phyloP scores from a whole-genome alignment of 2,888 invertebrate genomes.

The Sphaerophoria taeniata region DNA sequence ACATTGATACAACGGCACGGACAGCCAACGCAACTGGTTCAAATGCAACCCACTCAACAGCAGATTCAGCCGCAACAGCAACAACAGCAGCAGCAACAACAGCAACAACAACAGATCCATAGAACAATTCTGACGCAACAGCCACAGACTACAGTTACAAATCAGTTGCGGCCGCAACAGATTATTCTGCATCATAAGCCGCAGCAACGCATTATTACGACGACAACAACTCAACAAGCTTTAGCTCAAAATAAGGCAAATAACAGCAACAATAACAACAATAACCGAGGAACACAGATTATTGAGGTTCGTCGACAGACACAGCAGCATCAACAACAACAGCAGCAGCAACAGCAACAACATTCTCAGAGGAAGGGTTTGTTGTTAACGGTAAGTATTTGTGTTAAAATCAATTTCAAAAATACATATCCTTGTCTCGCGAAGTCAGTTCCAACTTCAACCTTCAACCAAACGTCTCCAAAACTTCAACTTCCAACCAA shows the following conservation, averaged over 20 bases:
- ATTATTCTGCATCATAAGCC: conserved; percentile 81
- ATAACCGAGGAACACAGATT: conserved; percentile 78
- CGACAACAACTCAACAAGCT: conserved; percentile 64
- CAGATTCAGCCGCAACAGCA: conserved; percentile 80
- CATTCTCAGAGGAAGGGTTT: conserved; percentile 80
- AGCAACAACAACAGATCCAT: conserved; percentile 78
- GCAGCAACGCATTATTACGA: conserved; percentile 80
- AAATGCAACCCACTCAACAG: conserved; percentile 80
- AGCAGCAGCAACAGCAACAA: conserved; percentile 82
- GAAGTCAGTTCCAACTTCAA: too few relatives aligned
- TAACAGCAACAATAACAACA: conserved; percentile 48
- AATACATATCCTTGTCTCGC: too few relatives aligned
- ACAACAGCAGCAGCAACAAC: conserved; percentile 59
- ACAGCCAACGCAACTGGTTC: conserved; percentile 82
- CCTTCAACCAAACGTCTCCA: too few relatives aligned
- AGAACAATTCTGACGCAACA: conserved; percentile 82
- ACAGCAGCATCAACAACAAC: conserved; percentile 77
- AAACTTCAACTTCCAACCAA: too few relatives aligned
- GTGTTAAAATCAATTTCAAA: too few relatives aligned
- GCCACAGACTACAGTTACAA: conserved; percentile 76
- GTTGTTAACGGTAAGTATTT: conserved; percentile 79
- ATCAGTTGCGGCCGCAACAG: conserved; percentile 81
- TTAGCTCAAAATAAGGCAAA: conserved; percentile 67
- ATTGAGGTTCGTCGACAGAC: conserved; percentile 79
- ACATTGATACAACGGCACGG: conserved; percentile 83